A percentile compares a stretch with the other conserved stretches of the same genome.
phyloP scores from a whole-genome alignment of 2,888 invertebrate species.

The Therioaphis trifolii region DNA sequence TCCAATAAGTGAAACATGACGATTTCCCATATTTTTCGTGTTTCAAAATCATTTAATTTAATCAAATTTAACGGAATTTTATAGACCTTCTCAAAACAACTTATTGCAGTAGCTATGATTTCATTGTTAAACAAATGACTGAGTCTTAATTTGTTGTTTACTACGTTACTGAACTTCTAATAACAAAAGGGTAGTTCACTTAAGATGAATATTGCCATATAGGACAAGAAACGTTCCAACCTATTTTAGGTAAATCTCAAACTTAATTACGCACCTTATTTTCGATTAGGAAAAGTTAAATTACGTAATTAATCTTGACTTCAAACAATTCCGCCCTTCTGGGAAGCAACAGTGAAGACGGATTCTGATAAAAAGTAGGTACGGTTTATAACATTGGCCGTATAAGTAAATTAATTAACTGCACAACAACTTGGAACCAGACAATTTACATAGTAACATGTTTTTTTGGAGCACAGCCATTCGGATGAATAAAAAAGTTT shows the following conservation, averaged over 20 bases:
- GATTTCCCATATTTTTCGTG: background rate
- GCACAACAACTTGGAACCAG: background rate
- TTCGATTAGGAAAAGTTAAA: slow-evolving; percentile 37
- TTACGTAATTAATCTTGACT: slow-evolving; percentile 45
- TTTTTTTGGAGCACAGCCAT: background rate
- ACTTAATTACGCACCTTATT: slow-evolving; percentile 49
- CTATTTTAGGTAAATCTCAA: slow-evolving; percentile 42
- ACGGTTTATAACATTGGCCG: background rate
- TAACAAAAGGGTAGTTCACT: slow-evolving; percentile 21
- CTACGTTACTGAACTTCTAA: slow-evolving; percentile 10
- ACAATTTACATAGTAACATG: background rate
- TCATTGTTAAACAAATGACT: background rate
- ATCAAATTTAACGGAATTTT: background rate
- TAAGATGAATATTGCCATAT: background rate
- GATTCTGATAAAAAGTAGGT: background rate
- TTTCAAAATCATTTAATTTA: background rate
- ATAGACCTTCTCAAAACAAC: too few relatives aligned
- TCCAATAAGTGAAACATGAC: background rate
- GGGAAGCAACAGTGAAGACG: background rate
- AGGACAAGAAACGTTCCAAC: slow-evolving; percentile 52
- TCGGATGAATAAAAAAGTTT: background rate
- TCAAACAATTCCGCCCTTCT: slow-evolving; percentile 1
- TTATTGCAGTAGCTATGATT: background rate
- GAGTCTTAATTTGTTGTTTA: slow-evolving; percentile 28
- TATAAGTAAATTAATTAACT: background rate